Conservation (phyloP, 2,113 vertebrate species). For the Hydrolagus affinis region DNA sequence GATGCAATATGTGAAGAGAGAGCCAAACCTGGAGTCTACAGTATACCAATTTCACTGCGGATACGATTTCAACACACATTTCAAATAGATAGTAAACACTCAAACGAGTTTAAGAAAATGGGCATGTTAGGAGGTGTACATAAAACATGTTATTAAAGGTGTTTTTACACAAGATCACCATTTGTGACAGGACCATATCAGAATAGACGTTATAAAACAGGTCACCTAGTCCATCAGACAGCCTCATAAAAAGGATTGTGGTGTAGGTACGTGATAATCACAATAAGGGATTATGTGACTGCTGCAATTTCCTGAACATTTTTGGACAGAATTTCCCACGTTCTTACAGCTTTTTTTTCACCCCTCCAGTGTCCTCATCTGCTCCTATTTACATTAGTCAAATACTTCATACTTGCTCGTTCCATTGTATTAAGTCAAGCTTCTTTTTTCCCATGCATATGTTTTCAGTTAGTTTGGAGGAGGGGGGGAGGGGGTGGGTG, state of each 20-base stretch:
- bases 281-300: no score
- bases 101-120: background rate
- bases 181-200: background rate
- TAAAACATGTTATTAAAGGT: background rate
- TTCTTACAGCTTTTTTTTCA: no score
- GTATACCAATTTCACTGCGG: background rate
- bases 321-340: background rate
- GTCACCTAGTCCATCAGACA: background rate
- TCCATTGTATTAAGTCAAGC: background rate
- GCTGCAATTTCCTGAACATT: background rate
- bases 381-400: slow-evolving; percentile 13
- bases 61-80: background rate
- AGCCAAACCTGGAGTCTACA: background rate
- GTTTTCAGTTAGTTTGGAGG: slow-evolving; percentile 5
- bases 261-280: background rate
- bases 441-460: slow-evolving; percentile 6
- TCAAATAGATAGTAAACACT: background rate
- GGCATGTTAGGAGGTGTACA: background rate
- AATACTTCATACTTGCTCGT: background rate
- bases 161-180: background rate
- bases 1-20: background rate
- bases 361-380: background rate
- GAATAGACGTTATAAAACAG: background rate
- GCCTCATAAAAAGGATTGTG: background rate
- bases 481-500: background rate